Percentiles rank a stretch among this genome's conserved stretches.
Evolutionary conservation across 2,113 vertebrate species (phyloP).

Genomic region (Columba livia): DNA sequence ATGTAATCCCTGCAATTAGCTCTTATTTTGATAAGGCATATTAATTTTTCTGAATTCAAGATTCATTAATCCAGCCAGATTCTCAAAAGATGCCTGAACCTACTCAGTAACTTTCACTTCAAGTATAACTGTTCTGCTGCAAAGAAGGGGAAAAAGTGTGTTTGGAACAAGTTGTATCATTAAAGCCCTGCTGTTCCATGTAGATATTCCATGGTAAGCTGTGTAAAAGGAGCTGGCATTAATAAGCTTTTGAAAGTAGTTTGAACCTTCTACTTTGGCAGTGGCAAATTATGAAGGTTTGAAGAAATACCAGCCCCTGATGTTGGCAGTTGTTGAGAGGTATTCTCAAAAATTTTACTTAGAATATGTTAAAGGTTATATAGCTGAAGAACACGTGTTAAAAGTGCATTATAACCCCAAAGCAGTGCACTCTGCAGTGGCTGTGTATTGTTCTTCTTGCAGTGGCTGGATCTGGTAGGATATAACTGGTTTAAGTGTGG

Average conservation of each 20-base stretch:
- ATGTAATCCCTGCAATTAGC: not conserved
- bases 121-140: not conserved
- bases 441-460: not conserved
- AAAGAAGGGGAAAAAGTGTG: not conserved
- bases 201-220: not conserved
- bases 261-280: not conserved
- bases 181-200: not conserved
- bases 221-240: not conserved
- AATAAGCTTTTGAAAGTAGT: not conserved
- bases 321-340: not conserved
- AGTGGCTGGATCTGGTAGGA: not conserved
- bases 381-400: not conserved
- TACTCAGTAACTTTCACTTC: not conserved
- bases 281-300: not conserved
- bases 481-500: not conserved
- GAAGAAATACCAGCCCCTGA: not conserved
- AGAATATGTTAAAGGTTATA: not conserved
- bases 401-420: not conserved
- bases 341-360: not conserved
- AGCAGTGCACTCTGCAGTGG: not conserved
- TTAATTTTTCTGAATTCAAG: not conserved
- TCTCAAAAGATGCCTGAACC: not conserved
- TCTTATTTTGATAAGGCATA: not conserved
- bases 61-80: not conserved
- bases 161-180: not conserved